phyloP scores from a whole-genome alignment of 2,888 invertebrate genomes.

The Meliscaeva auricollis region DNA sequence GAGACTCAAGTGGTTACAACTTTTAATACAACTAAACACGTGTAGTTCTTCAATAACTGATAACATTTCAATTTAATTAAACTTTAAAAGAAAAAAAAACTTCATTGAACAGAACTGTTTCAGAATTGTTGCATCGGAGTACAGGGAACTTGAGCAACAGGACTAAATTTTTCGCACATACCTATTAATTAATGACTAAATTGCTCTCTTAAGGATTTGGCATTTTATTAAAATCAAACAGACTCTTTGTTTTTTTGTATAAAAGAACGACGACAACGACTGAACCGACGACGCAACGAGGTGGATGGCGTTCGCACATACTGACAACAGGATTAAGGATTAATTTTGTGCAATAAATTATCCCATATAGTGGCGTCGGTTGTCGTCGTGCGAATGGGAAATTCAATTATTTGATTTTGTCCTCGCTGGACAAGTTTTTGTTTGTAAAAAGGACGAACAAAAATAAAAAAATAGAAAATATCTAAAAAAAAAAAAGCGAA shows the following conservation, averaged over 20 bases:
- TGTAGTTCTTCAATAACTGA: too few species aligned
- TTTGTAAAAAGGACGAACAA: slow-evolving; percentile 19
- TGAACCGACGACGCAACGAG: not conserved
- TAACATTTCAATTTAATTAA: too few species aligned
- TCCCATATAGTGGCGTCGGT: slow-evolving; percentile 48
- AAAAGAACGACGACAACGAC: slow-evolving; percentile 11
- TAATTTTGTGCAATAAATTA: slow-evolving; percentile 75
- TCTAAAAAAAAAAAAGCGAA: not conserved
- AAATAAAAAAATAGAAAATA: slow-evolving; percentile 13
- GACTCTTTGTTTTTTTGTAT: slow-evolving; percentile 24
- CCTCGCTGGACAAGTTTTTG: slow-evolving; percentile 60
- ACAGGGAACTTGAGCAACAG: too few species aligned
- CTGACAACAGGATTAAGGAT: slow-evolving; percentile 73
- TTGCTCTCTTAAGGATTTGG: slow-evolving; percentile 32
- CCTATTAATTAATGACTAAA: not conserved
- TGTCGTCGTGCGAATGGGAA: slow-evolving; percentile 54
- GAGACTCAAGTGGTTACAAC: too few species aligned
- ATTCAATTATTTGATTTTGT: slow-evolving; percentile 76
- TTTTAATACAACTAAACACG: too few species aligned
- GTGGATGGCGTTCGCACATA: not conserved
- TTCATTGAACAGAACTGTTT: too few species aligned
- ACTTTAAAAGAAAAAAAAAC: too few species aligned
- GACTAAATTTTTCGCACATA: too few species aligned
- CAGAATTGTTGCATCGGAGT: too few species aligned
- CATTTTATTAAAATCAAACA: slow-evolving; percentile 55